These are phyloP conservation scores for Atractosteus spatula DNA, from an alignment of 2,113 vertebrate genomes.

Conservation along the genomic window DNA sequence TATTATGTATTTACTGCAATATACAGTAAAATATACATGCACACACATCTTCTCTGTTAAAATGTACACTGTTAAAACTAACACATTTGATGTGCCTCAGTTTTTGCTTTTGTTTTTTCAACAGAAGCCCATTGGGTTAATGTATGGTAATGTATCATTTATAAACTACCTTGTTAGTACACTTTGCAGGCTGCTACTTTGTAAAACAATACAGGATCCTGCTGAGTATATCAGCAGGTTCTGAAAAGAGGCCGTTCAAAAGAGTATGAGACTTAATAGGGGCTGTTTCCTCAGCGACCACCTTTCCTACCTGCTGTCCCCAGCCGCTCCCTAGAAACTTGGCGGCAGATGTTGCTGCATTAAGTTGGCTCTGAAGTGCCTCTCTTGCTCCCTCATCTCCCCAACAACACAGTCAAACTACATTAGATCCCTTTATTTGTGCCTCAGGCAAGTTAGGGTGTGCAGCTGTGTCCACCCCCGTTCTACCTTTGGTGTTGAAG, in stretches of 20 bases:
- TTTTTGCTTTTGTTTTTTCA: constrained; percentile 20
- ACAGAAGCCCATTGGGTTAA: constrained; percentile 26
- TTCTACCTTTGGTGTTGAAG: constrained; percentile 88
- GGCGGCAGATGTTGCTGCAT: constrained; percentile 85
- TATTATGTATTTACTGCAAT: too few relatives aligned
- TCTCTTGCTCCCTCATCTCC: constrained; percentile 75
- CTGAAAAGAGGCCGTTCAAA: constrained; percentile 74
- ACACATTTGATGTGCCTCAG: too few relatives aligned
- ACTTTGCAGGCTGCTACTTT: constrained; percentile 72
- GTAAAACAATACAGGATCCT: constrained; percentile 73
- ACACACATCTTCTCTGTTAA: not conserved
- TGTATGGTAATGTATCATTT: constrained; percentile 73
- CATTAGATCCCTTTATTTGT: constrained; percentile 89
- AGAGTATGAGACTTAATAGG: constrained; percentile 63
- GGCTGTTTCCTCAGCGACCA: constrained; percentile 64
- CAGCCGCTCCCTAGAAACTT: constrained; percentile 79
- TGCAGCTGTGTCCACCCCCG: constrained; percentile 91
- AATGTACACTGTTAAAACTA: not conserved
- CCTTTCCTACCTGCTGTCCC: constrained; percentile 84
- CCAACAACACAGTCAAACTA: constrained; percentile 80
- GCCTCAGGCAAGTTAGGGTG: constrained; percentile 86
- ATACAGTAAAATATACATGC: not conserved
- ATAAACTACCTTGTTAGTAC: constrained; percentile 73
- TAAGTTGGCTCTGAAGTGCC: constrained; percentile 92
- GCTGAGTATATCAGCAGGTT: constrained; percentile 54